These are phyloP conservation scores for Sebastes diploproa DNA, from an alignment of 2,797 vertebrate genomes.

Conservation along the genomic window DNA sequence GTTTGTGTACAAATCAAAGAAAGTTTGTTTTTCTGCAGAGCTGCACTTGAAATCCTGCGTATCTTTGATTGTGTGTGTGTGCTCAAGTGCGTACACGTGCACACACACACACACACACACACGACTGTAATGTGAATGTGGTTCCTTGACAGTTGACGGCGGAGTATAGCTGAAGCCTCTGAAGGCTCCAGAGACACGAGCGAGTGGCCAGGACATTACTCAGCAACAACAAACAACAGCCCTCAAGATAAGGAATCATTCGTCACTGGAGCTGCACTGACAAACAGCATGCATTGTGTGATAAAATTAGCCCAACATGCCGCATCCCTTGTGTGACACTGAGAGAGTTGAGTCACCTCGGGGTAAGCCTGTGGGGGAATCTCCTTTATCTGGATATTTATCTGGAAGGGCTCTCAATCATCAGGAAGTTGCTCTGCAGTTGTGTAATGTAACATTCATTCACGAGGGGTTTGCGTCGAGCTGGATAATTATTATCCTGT, in stretches of 20 bases:
- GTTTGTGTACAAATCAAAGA: constrained; percentile 18
- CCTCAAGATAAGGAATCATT: constrained; percentile 71
- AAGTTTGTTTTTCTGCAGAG: constrained; percentile 7
- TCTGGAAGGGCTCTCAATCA: constrained; percentile 37
- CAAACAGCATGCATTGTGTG: constrained; percentile 64
- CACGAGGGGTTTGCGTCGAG: background rate
- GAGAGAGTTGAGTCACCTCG: constrained; percentile 50
- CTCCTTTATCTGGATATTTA: constrained; percentile 34
- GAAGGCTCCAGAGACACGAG: constrained; percentile 52
- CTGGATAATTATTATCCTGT: background rate
- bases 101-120: no score
- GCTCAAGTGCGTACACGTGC: background rate
- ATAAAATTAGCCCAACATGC: constrained; percentile 66
- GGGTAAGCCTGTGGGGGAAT: constrained; percentile 54
- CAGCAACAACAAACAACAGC: constrained; percentile 76
- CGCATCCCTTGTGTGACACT: constrained; percentile 51
- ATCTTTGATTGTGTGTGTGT: background rate
- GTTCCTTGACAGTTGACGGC: constrained; percentile 43
- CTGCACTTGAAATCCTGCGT: background rate
- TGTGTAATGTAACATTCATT: background rate
- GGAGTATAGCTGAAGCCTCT: constrained; percentile 12
- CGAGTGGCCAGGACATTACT: constrained; percentile 71
- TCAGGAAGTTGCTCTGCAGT: background rate
- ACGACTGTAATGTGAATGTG: background rate
- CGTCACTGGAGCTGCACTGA: constrained; percentile 60